Percentiles rank a stretch among this genome's conserved stretches.
Evolutionary conservation across 1,140 invertebrate genomes (phyloP).

Genomic region (Tribolium madens): DNA sequence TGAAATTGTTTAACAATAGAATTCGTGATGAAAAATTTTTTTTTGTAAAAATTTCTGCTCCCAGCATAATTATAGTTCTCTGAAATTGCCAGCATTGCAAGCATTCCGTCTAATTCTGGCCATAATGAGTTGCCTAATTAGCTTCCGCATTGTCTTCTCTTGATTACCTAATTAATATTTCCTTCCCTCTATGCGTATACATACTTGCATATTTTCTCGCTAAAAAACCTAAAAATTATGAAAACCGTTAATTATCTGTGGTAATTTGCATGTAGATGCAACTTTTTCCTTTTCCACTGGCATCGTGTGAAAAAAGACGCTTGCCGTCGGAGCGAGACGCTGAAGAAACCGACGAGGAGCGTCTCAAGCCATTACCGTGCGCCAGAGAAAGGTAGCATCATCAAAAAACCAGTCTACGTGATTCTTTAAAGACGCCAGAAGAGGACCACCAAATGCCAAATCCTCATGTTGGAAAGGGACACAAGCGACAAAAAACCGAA

Average conservation of each 20-base stretch:
- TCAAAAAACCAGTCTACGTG: constrained; percentile 31
- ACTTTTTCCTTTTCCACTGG: not conserved
- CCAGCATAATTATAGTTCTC: no score
- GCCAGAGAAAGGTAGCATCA: constrained; percentile 24
- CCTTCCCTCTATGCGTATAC: not conserved
- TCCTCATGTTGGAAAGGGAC: not conserved
- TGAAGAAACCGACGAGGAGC: constrained; percentile 6
- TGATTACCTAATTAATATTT: not conserved
- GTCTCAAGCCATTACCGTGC: constrained; percentile 13
- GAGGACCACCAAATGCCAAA: not conserved
- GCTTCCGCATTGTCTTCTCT: not conserved
- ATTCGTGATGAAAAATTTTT: no score
- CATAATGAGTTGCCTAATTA: no score
- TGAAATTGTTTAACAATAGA: not conserved
- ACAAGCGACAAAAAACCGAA: constrained; percentile 61
- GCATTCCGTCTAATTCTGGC: no score
- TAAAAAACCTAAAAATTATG: not conserved
- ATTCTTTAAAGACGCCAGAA: constrained; percentile 23
- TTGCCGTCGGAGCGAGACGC: not conserved
- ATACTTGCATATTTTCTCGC: not conserved
- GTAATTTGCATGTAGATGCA: constrained; percentile 17
- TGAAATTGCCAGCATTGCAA: no score
- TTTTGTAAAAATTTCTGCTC: no score
- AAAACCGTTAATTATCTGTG: not conserved
- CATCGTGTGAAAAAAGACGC: not conserved